Conservation (phyloP, 35 echinoderm and acorn worm genomes). For the Chiridota heheva region DNA sequence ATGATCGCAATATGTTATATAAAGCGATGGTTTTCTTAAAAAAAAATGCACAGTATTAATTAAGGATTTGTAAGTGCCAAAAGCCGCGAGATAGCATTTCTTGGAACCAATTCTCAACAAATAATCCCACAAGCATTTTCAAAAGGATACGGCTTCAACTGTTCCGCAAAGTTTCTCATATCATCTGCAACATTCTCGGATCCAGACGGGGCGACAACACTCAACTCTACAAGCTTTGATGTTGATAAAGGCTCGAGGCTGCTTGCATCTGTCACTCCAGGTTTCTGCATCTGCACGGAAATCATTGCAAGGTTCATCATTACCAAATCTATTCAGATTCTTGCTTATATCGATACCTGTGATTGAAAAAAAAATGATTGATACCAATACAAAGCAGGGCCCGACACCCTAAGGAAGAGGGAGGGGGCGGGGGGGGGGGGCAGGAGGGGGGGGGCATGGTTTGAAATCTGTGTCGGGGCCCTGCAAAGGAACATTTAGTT, state of each 20-base stretch:
- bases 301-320: too few species aligned
- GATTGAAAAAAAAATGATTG: background rate
- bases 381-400: background rate
- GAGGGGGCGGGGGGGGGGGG: background rate
- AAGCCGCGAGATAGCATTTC: too few species aligned
- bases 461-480: too few species aligned
- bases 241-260: slow-evolving; percentile 59
- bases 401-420: background rate
- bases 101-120: too few species aligned
- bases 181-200: slow-evolving; percentile 83
- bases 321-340: background rate
- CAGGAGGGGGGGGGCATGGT: too few species aligned
- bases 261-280: slow-evolving; percentile 34
- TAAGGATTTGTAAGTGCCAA: too few species aligned
- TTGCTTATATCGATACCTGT: too few species aligned
- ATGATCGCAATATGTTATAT: too few species aligned
- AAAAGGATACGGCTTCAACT: slow-evolving; percentile 99
- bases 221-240: slow-evolving; percentile 82
- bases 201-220: slow-evolving; percentile 88
- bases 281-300: slow-evolving; percentile 50
- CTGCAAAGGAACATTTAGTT: too few species aligned
- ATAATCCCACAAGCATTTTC: too few species aligned
- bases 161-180: slow-evolving; percentile 90
- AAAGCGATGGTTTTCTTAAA: too few species aligned
- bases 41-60: too few species aligned